phyloP scores from a whole-genome alignment of 2,797 vertebrate species.

The Rachycentron canadum region DNA sequence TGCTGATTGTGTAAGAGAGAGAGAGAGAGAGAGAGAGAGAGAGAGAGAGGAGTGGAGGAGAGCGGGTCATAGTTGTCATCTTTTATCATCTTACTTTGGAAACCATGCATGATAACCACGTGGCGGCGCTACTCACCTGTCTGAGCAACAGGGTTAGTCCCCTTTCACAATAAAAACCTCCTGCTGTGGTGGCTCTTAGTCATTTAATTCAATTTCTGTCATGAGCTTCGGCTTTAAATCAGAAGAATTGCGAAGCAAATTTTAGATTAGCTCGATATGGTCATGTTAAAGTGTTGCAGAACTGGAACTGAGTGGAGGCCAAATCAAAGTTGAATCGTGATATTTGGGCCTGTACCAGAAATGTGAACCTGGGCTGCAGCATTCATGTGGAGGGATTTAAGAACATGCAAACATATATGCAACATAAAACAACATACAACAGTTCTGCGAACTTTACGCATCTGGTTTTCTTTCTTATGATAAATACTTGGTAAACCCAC shows the following conservation, averaged over 20 bases:
- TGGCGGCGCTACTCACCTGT: slow-evolving; percentile 74
- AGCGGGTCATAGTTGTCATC: neutral
- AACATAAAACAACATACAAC: neutral
- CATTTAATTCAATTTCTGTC: neutral
- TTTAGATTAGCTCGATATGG: neutral
- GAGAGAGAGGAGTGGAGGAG: neutral
- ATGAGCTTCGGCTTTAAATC: neutral
- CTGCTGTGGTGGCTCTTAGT: neutral
- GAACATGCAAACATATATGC: too few relatives aligned
- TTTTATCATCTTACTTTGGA: slow-evolving; percentile 6
- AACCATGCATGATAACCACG: slow-evolving; percentile 57
- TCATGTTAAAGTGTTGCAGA: neutral
- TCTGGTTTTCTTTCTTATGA: neutral
- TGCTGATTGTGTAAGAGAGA: slow-evolving; percentile 50
- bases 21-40: slow-evolving; percentile 5
- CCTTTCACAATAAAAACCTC: neutral
- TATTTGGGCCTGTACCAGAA: neutral
- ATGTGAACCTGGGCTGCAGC: neutral
- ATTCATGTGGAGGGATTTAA: neutral
- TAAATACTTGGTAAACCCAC: neutral
- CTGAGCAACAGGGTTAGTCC: neutral
- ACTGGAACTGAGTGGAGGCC: neutral
- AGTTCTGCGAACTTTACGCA: slow-evolving; percentile 16
- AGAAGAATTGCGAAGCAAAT: neutral
- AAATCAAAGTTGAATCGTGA: neutral